Percentiles rank a stretch among this genome's conserved stretches.
Conservation (phyloP, 2,113 vertebrate genomes). For the Ctenodactylus gundi region DNA sequence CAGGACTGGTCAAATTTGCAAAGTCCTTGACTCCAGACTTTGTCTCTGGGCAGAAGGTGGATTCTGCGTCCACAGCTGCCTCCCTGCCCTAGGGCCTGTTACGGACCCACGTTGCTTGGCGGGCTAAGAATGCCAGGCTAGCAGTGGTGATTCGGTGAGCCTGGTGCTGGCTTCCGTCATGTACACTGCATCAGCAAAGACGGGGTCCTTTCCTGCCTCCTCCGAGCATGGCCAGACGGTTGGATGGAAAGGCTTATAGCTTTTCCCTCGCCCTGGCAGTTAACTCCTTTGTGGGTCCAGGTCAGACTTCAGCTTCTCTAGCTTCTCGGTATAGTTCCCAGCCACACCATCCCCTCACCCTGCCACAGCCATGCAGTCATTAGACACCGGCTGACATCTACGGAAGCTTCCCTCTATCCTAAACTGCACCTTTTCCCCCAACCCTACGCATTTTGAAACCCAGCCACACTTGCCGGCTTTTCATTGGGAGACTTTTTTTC, state of each 20-base stretch:
- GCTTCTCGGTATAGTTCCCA: not conserved
- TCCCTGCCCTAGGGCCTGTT: not conserved
- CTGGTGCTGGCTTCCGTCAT: not conserved
- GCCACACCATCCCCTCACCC: no score
- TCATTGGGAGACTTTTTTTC: not conserved
- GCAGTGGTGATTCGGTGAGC: not conserved
- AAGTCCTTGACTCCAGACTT: not conserved
- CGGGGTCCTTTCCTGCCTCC: not conserved
- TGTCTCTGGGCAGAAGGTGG: not conserved
- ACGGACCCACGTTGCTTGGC: not conserved
- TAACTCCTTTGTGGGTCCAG: no score
- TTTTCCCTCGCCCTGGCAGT: not conserved
- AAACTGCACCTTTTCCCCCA: not conserved
- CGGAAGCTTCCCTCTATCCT: not conserved
- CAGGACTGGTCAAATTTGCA: not conserved
- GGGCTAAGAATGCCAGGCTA: not conserved
- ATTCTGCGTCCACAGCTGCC: not conserved
- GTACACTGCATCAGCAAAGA: not conserved
- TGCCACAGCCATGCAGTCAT: not conserved
- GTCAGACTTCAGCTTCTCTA: not conserved
- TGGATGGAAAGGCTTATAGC: not conserved
- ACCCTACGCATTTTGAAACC: not conserved
- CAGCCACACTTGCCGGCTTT: not conserved
- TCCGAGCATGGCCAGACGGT: not conserved
- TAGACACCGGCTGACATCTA: not conserved